Base-by-base conservation (phyloP, 2,113 vertebrate genomes). In the Hippocampus mohnikei region DNA sequence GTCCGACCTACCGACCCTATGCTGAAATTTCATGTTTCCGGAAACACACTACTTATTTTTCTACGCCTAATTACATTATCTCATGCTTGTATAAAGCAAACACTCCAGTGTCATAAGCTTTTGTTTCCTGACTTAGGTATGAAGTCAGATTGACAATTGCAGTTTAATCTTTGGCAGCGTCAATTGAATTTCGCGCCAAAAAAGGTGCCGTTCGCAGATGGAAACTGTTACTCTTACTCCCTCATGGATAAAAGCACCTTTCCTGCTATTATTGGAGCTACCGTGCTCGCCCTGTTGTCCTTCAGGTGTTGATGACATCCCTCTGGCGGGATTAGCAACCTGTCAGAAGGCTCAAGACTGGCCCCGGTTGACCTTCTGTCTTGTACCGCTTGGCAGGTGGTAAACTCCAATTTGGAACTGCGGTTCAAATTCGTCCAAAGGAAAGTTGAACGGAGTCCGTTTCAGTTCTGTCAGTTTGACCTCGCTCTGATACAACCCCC, bases 301-400 rank as follows among this genome's bases (percentile, higher is more conserved):
- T 90, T 83, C 86, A 86, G 88, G 72, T 71, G 79, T 73, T 87
- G 84, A 81, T 84, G 80, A 73, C 62, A 71, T 76, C 74, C 75
- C 79, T 85, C 69, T 77, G 83, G 84, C 76, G 29, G 85, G 87
- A 85, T 90, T 88, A 83, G 82, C 84, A 23, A 75, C 78, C 76
- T 41, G 80, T 75, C 76, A 52, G 59, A 69, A 72, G 75, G 85
- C 81, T 82, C 85, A 64, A 42, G 78, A 74, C 77, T 77, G 75
- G 60, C 81, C 72, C 29, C 72, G 27, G 70, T 67, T 83, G 81
- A 81, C 81, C 77, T 66, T 67, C 44, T 10, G 62, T 63, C 73
- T 74, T 67, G 13, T 46, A 40, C 48, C 84, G 81, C 81, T 80
- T 81, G 80, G 68, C 70, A 16, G 73, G 76, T 42, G 37, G 10